Base-by-base conservation (phyloP, 2,113 vertebrate genomes). In the Trachemys scripta region DNA sequence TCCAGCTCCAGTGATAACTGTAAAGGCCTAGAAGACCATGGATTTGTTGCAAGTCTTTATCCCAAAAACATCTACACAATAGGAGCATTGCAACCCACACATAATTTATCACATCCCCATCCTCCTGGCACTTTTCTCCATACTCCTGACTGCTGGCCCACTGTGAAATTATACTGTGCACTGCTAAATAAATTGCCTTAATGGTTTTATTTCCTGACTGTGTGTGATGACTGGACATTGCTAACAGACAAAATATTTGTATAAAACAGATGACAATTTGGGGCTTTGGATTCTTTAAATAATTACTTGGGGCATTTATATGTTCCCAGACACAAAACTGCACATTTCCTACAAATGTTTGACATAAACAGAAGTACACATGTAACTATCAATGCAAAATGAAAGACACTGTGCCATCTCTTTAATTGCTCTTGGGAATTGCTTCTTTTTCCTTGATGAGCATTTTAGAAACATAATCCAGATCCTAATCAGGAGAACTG, bases 121-220 rank as follows among this genome's bases (percentile, higher is more conserved):
- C 29, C 10, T 72, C 20, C 24, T 2, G 1, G 42, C 0, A 0
- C 51, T 69, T 50, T 10, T 72, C 56, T 85, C 59, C 31, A 49
- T 5, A 0, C 2, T 82, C 35, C 69, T 53, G 29, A 29, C 42
- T 75, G 3, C 14, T 0, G 0, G 5, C 24, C 85, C 49, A 45
- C 47, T 29, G 6, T 17, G 47, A 53, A 13, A 35, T 25, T 51
- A 29, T 6, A 35, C 31, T 50, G 49, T 19, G 9, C 31, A 12
- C 25, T 3, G 0, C 9, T 6, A 82, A 85, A 87, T 22, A 0
- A 20, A 62, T 6, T 35, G 38, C 12, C 16, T 38, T 6, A 24
- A 8, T 62, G 8, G 1, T 11, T 87, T 62, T n/a, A 29, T 62
- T 27, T 31, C 49, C 29, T 17, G 59, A 6, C 82, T 84, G 22